These are phyloP conservation scores for Chymomyza amoena DNA, from an alignment of 2,888 invertebrate species.

Conservation along the genomic window DNA sequence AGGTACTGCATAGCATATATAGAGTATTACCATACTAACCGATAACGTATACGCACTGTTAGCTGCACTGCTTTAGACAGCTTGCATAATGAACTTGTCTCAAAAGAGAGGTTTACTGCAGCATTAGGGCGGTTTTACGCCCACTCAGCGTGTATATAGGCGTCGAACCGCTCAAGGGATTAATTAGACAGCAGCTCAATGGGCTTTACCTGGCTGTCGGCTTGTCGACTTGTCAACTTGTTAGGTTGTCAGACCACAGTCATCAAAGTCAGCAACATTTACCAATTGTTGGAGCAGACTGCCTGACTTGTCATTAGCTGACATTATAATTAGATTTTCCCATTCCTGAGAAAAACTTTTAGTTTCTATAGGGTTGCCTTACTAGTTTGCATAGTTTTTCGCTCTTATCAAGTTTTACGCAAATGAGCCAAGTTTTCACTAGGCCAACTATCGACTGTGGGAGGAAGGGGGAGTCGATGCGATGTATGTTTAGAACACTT, in stretches of 20 bases:
- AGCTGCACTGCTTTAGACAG: slow-evolving; percentile 10
- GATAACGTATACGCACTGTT: too few species aligned
- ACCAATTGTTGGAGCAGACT: neutral
- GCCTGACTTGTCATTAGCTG: neutral
- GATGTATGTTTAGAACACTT: neutral
- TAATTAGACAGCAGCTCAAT: neutral
- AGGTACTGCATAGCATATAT: neutral
- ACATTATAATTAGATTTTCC: neutral
- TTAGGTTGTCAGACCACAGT: neutral
- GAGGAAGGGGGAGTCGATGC: too few species aligned
- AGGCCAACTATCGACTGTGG: slow-evolving; percentile 52
- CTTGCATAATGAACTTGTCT: slow-evolving; percentile 19
- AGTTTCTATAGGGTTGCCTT: neutral
- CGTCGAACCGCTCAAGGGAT: neutral
- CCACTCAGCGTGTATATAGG: neutral
- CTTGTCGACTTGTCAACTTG: neutral
- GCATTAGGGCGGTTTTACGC: neutral
- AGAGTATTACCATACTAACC: neutral
- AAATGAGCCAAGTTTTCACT: slow-evolving; percentile 62
- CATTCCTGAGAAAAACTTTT: neutral
- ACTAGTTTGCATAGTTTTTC: neutral
- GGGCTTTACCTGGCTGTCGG: neutral
- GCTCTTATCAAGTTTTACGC: slow-evolving; percentile 46
- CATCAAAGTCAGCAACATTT: neutral
- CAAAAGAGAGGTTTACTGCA: neutral